A percentile compares a stretch with the other conserved stretches of the same genome.
phyloP scores from a whole-genome alignment of 2,888 invertebrate genomes.

The Aplocera efformata region DNA sequence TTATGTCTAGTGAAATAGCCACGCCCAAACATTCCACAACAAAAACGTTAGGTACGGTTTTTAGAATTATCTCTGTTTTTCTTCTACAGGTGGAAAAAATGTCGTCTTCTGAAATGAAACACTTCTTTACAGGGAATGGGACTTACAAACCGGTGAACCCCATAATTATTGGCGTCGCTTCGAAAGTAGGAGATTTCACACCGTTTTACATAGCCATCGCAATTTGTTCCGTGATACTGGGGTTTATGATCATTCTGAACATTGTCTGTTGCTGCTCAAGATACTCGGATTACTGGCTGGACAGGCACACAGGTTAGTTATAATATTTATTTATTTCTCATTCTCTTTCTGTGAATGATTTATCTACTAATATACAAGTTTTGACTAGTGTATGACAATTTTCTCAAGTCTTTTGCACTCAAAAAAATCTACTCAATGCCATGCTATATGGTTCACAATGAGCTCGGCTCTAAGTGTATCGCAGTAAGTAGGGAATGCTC shows the following conservation, averaged over 20 bases:
- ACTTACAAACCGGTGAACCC: constrained; percentile 63
- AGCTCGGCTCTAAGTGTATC: no score
- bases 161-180: constrained; percentile 33
- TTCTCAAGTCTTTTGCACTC: no score
- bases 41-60: constrained; percentile 8
- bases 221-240: constrained; percentile 86
- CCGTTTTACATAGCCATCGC: constrained; percentile 91
- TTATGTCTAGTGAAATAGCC: no score
- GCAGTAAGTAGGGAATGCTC: no score
- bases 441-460: no score
- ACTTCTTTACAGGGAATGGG: constrained; percentile 69
- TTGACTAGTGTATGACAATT: no score
- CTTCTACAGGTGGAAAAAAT: constrained; percentile 66
- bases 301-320: constrained; percentile 86
- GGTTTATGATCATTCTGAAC: constrained; percentile 87
- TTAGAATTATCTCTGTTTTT: constrained; percentile 44
- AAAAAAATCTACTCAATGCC: no score
- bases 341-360: no score
- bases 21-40: constrained; percentile 9
- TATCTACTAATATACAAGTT: no score
- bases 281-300: constrained; percentile 90
- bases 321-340: background rate
- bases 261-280: constrained; percentile 90
- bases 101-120: constrained; percentile 64
- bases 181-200: constrained; percentile 85